A percentile compares a stretch with the other conserved stretches of the same genome.
phyloP scores from a whole-genome alignment of 2,888 invertebrate genomes.

The Mythimna vitellina region DNA sequence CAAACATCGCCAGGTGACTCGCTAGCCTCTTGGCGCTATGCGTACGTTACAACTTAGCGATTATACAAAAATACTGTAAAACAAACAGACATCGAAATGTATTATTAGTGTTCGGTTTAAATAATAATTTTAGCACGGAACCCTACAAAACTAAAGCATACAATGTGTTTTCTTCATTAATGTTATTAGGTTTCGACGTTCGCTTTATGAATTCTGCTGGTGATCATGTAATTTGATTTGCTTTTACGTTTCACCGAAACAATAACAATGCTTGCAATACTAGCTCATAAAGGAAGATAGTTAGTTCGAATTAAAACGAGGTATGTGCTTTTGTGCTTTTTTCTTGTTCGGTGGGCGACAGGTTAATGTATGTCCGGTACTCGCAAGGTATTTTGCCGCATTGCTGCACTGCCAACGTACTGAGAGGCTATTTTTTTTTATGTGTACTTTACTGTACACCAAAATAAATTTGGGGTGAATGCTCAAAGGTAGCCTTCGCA shows the following conservation, averaged over 20 bases:
- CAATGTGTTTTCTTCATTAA: conserved; percentile 39
- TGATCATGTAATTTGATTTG: conserved; percentile 22
- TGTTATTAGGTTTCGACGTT: conserved; percentile 26
- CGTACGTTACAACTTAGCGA: background rate
- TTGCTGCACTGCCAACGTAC: background rate
- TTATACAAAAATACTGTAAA: background rate
- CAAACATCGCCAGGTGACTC: background rate
- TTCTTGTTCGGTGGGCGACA: background rate
- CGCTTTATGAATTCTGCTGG: conserved; percentile 25
- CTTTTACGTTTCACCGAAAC: conserved; percentile 1
- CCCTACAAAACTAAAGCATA: background rate
- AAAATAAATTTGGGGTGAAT: no score
- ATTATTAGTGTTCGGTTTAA: no score
- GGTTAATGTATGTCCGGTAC: background rate
- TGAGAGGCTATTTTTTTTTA: background rate
- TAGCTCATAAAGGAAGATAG: background rate
- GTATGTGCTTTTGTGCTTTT: background rate
- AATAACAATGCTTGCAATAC: conserved; percentile 4
- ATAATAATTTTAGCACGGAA: conserved; percentile 1
- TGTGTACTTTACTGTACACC: no score
- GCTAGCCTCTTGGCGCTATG: background rate
- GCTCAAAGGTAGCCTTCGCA: no score
- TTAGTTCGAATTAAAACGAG: background rate
- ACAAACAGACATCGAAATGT: no score
- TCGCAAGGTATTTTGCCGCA: background rate